Conservation (phyloP, 2,888 invertebrate genomes). For the Thereva nobilitata region DNA sequence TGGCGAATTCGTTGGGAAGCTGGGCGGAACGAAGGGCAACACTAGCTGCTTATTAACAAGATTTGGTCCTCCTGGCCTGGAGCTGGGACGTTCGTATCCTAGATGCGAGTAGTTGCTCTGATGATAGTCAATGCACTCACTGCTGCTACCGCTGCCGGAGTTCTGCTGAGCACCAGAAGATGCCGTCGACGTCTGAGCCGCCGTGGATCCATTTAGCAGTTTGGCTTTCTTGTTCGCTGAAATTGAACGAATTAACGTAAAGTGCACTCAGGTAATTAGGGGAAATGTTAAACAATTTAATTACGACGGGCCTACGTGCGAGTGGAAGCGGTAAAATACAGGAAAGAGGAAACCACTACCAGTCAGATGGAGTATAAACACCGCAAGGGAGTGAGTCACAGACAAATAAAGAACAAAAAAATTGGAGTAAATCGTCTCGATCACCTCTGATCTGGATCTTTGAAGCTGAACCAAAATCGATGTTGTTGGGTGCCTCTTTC, state of each 20-base stretch:
- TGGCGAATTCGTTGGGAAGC: constrained; percentile 72
- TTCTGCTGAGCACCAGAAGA: constrained; percentile 40
- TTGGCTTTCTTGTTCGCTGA: constrained; percentile 61
- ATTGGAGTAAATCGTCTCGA: constrained; percentile 10
- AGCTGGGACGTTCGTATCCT: constrained; percentile 44
- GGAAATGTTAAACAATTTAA: constrained; percentile 35
- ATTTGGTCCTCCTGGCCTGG: constrained; percentile 61
- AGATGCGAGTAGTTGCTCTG: constrained; percentile 51
- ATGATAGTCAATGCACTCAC: constrained; percentile 49
- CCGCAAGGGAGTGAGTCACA: constrained; percentile 26
- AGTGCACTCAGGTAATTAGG: constrained; percentile 38
- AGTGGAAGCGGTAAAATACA: constrained; percentile 29
- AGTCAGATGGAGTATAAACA: constrained; percentile 39
- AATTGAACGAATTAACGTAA: constrained; percentile 53
- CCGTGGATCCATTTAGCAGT: constrained; percentile 55
- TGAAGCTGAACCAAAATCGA: not conserved
- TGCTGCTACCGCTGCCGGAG: constrained; percentile 21
- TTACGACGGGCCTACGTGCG: constrained; percentile 27
- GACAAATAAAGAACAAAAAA: constrained; percentile 9
- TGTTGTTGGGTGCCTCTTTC: not conserved
- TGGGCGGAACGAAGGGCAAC: constrained; percentile 88
- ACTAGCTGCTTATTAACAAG: constrained; percentile 84
- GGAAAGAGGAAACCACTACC: constrained; percentile 11
- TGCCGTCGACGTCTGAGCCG: constrained; percentile 42
- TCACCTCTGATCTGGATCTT: constrained; percentile 11